A percentile compares a stretch with the other conserved stretches of the same genome.
Conservation (phyloP, 2,113 vertebrate species). For the Gila orcuttii region DNA sequence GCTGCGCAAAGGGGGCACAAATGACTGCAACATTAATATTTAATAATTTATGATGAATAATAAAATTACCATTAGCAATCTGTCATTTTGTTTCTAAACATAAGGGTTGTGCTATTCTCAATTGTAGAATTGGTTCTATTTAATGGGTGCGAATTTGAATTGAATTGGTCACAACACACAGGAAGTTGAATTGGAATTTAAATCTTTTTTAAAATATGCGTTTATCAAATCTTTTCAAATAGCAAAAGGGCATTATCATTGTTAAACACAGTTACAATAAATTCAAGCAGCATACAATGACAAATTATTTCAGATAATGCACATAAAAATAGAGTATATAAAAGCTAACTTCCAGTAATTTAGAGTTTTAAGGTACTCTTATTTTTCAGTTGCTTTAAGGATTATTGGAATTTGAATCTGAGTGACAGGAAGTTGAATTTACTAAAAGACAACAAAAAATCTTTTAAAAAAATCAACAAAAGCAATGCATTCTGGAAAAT, state of each 20-base stretch:
- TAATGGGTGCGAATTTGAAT: neutral
- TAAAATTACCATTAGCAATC: slow-evolving; percentile 18
- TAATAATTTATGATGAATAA: slow-evolving; percentile 43
- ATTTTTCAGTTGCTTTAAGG: too few species aligned
- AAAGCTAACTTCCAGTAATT: too few species aligned
- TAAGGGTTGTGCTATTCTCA: neutral
- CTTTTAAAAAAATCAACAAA: neutral
- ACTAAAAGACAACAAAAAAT: neutral
- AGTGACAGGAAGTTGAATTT: neutral
- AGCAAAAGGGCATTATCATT: too few species aligned
- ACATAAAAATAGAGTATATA: too few species aligned
- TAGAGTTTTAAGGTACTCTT: too few species aligned
- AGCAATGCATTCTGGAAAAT: neutral
- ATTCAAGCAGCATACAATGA: too few species aligned
- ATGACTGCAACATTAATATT: slow-evolving; percentile 8
- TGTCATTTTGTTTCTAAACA: neutral
- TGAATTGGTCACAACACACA: neutral
- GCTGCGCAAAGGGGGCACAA: neutral
- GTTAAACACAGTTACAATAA: too few species aligned
- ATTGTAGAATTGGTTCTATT: neutral
- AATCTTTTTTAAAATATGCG: too few species aligned
- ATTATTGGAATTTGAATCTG: neutral
- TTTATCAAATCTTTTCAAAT: too few species aligned
- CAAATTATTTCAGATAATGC: too few species aligned
- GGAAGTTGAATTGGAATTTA: neutral